Base-by-base conservation (phyloP, 2,888 invertebrate genomes). In the Fabriciana adippe region DNA sequence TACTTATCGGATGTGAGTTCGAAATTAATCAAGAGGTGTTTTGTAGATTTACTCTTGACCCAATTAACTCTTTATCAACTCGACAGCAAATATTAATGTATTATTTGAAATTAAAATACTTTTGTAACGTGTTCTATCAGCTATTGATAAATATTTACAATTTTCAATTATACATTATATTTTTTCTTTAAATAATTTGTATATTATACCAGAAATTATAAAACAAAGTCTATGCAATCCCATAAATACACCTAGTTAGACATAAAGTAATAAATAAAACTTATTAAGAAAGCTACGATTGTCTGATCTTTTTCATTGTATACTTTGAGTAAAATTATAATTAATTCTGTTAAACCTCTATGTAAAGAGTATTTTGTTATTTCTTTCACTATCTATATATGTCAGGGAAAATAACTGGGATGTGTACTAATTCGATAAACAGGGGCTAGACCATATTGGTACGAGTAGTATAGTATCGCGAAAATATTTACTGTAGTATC, bases 11-110 rank as follows among this genome's bases (percentile, higher is more conserved):
- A 51, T 16, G 18, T 41, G 15, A 63, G 55, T 18, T 15, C 54
- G 26, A 48, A 41, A 41, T 16, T 55, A 57, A 48, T 45, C n/a
- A 18, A 47, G 64, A 61, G 64, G 61, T 62, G 55, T 57, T 50
- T 64, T 64, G 56, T 67, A 64, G 51, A 60, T 60, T 63, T 65
- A 68, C 65, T 63, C 68, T 68, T 68, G 70, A 68, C 68, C 68
- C 55, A 70, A 57, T 68, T 70, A 67, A 50, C 21, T n/a, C 35
- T 48, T 64, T 66, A 66, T 64, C 70, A 51, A 16, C 13, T 16
- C n/a, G 55, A 63, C 54, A 53, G 26, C 50, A 50, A 62, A 55
- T 55, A 14, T 70, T 53, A 66, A 62, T 45, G 54, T 50, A 48
- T 35, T 56, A 54, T 50, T 50, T 14, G 50, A 50, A 31, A 14